These are phyloP conservation scores for Argyrosomus japonicus DNA, from an alignment of 2,113 vertebrate species.

Conservation along the genomic window DNA sequence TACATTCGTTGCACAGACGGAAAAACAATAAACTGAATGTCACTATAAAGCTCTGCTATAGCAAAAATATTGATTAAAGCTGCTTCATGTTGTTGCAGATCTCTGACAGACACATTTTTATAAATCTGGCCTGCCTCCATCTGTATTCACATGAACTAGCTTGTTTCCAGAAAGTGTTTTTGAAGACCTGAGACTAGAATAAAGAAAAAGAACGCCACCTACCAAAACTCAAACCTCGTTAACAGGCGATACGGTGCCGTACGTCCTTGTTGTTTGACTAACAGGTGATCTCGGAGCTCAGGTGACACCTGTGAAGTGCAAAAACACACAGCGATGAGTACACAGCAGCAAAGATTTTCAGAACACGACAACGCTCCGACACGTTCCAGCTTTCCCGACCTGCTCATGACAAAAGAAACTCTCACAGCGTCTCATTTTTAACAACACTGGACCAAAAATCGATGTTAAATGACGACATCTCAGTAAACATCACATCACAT, in stretches of 20 bases:
- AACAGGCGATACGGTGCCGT: not conserved
- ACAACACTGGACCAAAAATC: not conserved
- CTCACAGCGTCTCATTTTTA: not conserved
- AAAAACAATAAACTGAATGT: too few relatives aligned
- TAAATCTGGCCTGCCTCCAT: too few relatives aligned
- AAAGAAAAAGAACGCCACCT: not conserved
- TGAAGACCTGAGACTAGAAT: not conserved
- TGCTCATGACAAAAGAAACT: not conserved
- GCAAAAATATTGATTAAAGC: too few relatives aligned
- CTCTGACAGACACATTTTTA: too few relatives aligned
- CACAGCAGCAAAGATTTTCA: not conserved
- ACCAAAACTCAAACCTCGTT: not conserved
- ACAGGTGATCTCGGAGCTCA: constrained; percentile 20
- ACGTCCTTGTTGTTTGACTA: not conserved
- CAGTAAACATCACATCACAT: not conserved
- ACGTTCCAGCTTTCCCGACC: too few relatives aligned
- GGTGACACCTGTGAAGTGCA: constrained; percentile 10
- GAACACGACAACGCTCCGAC: not conserved
- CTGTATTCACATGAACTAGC: too few relatives aligned
- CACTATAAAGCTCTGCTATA: too few relatives aligned
- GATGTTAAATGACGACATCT: too few relatives aligned
- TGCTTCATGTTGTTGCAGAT: too few relatives aligned
- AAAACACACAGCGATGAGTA: not conserved
- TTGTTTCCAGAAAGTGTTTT: too few relatives aligned
- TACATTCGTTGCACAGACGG: too few relatives aligned